Conservation (phyloP, 2,888 invertebrate genomes). For the Ophion ellenae region DNA sequence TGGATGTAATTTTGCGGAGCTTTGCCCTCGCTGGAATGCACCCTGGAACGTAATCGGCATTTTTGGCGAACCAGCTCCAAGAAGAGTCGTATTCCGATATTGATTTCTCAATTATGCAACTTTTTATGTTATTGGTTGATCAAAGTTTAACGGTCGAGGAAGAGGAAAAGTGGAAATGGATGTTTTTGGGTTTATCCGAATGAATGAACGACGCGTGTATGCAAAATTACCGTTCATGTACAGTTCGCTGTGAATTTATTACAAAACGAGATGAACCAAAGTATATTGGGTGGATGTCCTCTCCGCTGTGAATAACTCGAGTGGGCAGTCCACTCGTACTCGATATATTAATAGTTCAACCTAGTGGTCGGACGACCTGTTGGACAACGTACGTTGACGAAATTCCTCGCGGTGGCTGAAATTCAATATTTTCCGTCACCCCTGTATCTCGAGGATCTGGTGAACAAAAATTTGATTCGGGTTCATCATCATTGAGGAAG, state of each 20-base stretch:
- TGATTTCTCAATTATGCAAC: no score
- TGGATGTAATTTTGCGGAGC: no score
- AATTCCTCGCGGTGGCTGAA: conserved; percentile 37
- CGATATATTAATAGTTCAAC: conserved; percentile 71
- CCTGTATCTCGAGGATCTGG: no score
- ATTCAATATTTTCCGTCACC: neutral
- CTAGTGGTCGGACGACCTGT: conserved; percentile 56
- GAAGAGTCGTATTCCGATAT: no score
- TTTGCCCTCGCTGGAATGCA: no score
- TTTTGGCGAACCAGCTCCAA: no score
- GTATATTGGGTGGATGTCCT: conserved; percentile 33
- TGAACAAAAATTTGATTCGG: no score
- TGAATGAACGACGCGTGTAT: conserved; percentile 3
- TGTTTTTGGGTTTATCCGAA: neutral
- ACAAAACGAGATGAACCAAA: conserved; percentile 19
- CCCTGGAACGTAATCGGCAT: no score
- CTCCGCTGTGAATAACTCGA: conserved; percentile 65
- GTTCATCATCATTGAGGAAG: neutral
- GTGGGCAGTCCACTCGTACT: conserved; percentile 57
- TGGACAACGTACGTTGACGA: conserved; percentile 51
- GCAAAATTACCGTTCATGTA: conserved; percentile 27
- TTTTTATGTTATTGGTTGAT: no score
- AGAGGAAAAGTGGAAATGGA: no score
- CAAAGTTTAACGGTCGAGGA: no score
- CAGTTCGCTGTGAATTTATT: conserved; percentile 39